Conservation (phyloP, 53 echinoderm and acorn worm species). For the Astropecten irregularis region DNA sequence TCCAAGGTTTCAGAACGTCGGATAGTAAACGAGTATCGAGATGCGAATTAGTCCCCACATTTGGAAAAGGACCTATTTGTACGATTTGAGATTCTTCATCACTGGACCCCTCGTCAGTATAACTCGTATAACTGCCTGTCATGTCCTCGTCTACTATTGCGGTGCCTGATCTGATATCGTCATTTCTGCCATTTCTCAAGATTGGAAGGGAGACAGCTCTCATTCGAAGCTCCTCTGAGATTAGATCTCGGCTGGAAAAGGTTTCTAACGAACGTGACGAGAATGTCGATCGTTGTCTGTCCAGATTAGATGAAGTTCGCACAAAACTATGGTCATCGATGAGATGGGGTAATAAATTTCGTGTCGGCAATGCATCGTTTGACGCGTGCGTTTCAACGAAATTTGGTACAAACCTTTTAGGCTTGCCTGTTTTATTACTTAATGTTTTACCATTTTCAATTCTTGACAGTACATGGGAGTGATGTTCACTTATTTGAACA, state of each 20-base stretch:
- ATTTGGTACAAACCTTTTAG: background rate
- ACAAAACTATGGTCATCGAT: conserved; percentile 22
- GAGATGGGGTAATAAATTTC: conserved; percentile 10
- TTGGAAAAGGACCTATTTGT: conserved; percentile 62
- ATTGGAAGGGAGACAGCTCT: conserved; percentile 15
- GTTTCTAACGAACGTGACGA: conserved; percentile 33
- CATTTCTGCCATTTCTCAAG: background rate
- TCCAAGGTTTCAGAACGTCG: conserved; percentile 32
- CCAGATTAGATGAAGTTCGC: background rate
- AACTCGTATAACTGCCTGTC: conserved; percentile 2
- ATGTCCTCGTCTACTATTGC: conserved; percentile 5
- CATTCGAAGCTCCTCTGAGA: conserved; percentile 45
- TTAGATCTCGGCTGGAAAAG: conserved; percentile 26
- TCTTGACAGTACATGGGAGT: background rate
- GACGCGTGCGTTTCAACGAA: background rate
- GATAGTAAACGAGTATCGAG: conserved; percentile 19
- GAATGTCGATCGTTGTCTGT: background rate
- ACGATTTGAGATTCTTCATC: conserved; percentile 13
- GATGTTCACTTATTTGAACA: background rate
- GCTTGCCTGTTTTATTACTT: background rate
- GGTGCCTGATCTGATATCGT: background rate
- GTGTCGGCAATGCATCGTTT: background rate
- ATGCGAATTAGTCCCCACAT: conserved; percentile 52
- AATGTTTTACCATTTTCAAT: background rate
- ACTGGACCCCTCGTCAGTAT: conserved; percentile 1